A percentile compares a stretch with the other conserved stretches of the same genome.
phyloP scores from a whole-genome alignment of 2,797 vertebrate genomes.

The Acanthurus lineatus region DNA sequence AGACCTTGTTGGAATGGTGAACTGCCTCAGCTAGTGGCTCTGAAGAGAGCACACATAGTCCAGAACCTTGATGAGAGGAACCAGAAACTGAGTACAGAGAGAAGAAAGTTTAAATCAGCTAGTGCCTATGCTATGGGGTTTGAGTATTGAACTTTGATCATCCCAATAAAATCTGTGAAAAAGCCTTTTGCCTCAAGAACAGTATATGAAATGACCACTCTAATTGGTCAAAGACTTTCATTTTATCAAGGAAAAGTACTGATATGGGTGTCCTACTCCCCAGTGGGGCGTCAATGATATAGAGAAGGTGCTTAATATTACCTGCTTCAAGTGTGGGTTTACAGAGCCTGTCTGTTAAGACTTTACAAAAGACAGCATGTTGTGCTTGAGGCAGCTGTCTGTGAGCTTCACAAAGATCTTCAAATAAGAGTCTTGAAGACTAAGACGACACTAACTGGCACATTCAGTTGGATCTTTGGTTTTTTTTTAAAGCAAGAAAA shows the following conservation, averaged over 20 bases:
- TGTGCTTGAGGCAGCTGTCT: too few species aligned
- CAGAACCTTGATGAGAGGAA: neutral
- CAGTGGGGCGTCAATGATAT: neutral
- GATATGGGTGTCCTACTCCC: neutral
- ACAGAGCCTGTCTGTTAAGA: neutral
- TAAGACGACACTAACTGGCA: too few species aligned
- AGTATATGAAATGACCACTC: neutral
- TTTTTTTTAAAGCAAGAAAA: too few species aligned
- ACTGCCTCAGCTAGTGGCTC: too few species aligned
- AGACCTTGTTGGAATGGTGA: neutral
- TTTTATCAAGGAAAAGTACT: neutral
- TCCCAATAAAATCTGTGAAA: neutral
- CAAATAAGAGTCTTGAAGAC: too few species aligned
- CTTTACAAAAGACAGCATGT: neutral
- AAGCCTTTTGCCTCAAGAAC: neutral
- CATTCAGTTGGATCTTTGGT: too few species aligned
- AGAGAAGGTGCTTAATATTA: neutral
- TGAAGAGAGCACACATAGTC: too few species aligned
- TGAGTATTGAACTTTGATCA: neutral
- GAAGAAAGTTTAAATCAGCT: neutral
- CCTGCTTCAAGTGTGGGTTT: neutral
- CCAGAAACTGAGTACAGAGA: neutral
- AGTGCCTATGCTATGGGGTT: neutral
- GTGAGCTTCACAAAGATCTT: too few species aligned
- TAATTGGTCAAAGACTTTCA: neutral